These are phyloP conservation scores for Druon quercuslanigerum DNA, from an alignment of 1,140 invertebrate genomes.

Conservation along the genomic window DNA sequence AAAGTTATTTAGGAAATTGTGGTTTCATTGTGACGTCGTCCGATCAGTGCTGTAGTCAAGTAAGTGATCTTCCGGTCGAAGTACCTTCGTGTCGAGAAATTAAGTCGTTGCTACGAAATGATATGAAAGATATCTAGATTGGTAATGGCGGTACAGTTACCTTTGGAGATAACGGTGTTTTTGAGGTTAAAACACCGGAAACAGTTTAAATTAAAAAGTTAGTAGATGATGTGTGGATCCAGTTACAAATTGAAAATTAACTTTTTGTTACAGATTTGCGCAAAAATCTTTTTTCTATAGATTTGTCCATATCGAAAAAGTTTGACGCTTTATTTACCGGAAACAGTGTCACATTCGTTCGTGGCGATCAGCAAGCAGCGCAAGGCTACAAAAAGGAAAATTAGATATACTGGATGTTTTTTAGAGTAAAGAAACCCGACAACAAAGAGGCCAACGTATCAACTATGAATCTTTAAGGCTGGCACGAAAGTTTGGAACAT, in stretches of 20 bases:
- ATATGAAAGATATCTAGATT: no score
- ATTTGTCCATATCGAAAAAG: slow-evolving; percentile 22
- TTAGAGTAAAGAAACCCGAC: no score
- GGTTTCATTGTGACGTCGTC: background rate
- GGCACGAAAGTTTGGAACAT: no score
- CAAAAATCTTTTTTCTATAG: slow-evolving; percentile 38
- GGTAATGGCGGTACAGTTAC: no score
- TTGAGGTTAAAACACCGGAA: no score
- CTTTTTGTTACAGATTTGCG: slow-evolving; percentile 13
- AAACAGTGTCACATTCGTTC: slow-evolving; percentile 1
- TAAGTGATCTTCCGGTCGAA: background rate
- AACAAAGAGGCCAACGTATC: no score
- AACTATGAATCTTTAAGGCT: no score
- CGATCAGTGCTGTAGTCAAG: background rate
- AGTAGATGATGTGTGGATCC: background rate
- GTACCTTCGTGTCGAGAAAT: background rate
- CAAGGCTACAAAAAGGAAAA: no score
- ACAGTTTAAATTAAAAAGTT: no score
- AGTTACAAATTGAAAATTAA: slow-evolving; percentile 21
- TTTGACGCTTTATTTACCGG: slow-evolving; percentile 16
- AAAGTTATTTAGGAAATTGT: background rate
- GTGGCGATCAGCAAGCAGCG: background rate
- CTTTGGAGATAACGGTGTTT: no score
- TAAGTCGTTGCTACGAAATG: background rate
- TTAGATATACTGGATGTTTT: no score